Percentiles rank a stretch among this genome's conserved stretches.
Evolutionary conservation across 2,113 vertebrate genomes (phyloP).

Genomic region (Theropithecus gelada): DNA sequence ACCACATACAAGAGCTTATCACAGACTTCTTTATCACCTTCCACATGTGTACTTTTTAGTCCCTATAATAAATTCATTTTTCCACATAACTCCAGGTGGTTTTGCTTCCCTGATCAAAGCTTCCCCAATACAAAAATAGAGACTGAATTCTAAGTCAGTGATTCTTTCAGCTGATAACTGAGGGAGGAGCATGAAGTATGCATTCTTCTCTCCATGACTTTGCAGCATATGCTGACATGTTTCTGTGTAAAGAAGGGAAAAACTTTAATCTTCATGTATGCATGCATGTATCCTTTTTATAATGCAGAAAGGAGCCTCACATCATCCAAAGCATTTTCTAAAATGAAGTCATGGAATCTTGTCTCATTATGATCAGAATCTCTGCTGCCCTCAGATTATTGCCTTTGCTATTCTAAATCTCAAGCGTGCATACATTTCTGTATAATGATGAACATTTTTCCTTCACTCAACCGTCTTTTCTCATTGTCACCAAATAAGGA

Average conservation of each 20-base stretch:
- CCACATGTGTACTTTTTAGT: not conserved
- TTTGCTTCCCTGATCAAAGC: not conserved
- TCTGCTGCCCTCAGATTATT: not conserved
- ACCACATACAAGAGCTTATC: not conserved
- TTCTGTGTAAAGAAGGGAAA: not conserved
- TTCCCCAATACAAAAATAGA: not conserved
- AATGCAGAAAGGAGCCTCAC: not conserved
- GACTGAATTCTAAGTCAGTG: not conserved
- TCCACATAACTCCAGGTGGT: not conserved
- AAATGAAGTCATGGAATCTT: not conserved
- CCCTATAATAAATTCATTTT: not conserved
- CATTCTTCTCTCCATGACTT: not conserved
- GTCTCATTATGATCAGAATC: not conserved
- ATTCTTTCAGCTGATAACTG: not conserved
- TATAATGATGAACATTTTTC: fast-evolving
- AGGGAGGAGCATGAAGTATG: not conserved
- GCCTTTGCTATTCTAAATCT: not conserved
- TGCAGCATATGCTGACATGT: not conserved
- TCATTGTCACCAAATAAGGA: not conserved
- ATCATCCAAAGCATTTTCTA: not conserved
- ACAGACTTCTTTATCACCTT: not conserved
- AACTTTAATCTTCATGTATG: not conserved
- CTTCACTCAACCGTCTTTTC: not conserved
- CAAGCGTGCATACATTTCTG: not conserved
- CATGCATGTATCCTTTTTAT: not conserved